Base-by-base conservation (phyloP, 2,113 vertebrate genomes). In the Chamaea fasciata region DNA sequence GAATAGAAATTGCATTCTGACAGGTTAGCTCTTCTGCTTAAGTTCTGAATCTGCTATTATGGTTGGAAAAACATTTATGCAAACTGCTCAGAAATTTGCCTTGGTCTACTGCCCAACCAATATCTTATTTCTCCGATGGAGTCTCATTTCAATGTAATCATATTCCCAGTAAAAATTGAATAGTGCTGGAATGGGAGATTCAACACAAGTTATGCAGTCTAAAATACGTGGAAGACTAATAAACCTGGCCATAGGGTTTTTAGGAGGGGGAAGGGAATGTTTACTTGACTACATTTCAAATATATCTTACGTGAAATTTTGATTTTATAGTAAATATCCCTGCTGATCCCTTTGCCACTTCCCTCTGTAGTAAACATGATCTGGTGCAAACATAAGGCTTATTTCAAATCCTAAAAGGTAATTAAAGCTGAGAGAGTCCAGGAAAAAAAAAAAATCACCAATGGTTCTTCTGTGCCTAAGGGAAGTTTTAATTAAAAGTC, bases 101-200 rank as follows among this genome's bases (percentile, higher is more conserved):
- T 87, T 97, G 95, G 89, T 97, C 91, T 87, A 44, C 87, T 96
- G 84, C 94, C 89, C 74, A 83, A 91, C 87, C 93, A 93, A 79
- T 93, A 96, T 92, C 94, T 96, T 90, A 92, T 90, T 95, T 90
- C 92, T 96, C 74, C 67, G 30, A 93, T 89, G 90, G 83, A 96
- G 85, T 77, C 87, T 92, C 96, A 92, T 97, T 95, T 97, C 94
- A 86, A n/a, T 84, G 95, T 90, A 97, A 94, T 96, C 95, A 95
- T 83, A 95, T 94, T 96, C 87, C 93, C 71, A 95, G 83, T 33
- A 92, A 95, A 94, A 95, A 96, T 37, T 90, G 79, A 91, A 68
- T 52, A 81, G 70, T 31, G 57, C 82, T 74, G 88, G 92, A 89
- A 91, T 37, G 49, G 86, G 67, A 94, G 81, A 94, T 89, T 82